A percentile compares a stretch with the other conserved stretches of the same genome.
phyloP scores from a whole-genome alignment of 2,888 invertebrate genomes.

The Chymomyza fuscimana region DNA sequence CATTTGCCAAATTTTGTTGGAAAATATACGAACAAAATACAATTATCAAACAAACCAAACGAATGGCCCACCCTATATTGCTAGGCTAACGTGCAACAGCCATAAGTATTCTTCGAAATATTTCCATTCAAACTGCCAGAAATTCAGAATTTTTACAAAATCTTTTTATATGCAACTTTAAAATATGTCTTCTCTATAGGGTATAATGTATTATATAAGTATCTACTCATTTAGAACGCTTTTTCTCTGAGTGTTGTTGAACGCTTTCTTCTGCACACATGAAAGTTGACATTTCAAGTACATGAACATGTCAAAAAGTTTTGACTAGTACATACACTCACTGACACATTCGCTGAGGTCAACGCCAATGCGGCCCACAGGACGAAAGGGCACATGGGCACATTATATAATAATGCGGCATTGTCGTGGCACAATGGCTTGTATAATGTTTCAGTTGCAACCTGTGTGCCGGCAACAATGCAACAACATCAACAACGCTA shows the following conservation, averaged over 20 bases:
- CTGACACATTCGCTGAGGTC: conserved; percentile 38
- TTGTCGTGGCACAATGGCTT: conserved; percentile 4
- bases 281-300: conserved; percentile 59
- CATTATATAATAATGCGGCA: conserved; percentile 13
- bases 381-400: background rate
- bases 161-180: background rate
- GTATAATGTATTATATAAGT: too few relatives aligned
- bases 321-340: conserved; percentile 42
- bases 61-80: too few relatives aligned
- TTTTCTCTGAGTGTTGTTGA: background rate
- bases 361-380: conserved; percentile 12
- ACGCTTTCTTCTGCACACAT: background rate
- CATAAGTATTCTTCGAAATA: too few relatives aligned
- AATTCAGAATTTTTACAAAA: too few relatives aligned
- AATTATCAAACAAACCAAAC: too few relatives aligned
- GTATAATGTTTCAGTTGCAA: conserved; percentile 36
- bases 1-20: too few relatives aligned
- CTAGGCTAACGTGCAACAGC: too few relatives aligned
- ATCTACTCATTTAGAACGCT: background rate
- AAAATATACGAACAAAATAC: too few relatives aligned
- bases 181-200: too few relatives aligned
- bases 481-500: conserved; percentile 6
- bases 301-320: conserved; percentile 64
- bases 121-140: too few relatives aligned
- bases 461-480: background rate